Base-by-base conservation (phyloP, 2,888 invertebrate species). In the Platycheirus albimanus region DNA sequence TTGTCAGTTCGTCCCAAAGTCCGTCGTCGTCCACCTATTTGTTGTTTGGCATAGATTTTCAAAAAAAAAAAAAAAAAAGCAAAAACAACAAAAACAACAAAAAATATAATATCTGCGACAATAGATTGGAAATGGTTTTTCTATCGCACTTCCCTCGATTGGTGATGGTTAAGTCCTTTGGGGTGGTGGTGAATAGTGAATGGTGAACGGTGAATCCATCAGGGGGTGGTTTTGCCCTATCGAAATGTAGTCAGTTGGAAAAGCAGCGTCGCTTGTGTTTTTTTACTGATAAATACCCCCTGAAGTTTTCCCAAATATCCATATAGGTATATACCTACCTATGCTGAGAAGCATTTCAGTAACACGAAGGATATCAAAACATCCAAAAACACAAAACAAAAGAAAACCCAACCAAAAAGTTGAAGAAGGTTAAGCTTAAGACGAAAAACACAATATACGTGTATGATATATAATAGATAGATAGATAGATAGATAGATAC, bases 401-500 rank as follows among this genome's bases (percentile, higher is more conserved):
- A 67, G 38, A 36, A 43, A 83, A 67, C 61, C 58, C 41, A 83
- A 72, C 49, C 83, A 54, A 83, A 77, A 83, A 83, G 77, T 83
- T 83, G 83, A 83, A 83, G 83, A 83, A 77, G 83, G 83, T 83
- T 83, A 72, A 83, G 67, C 66, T 83, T 83, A 83, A 69, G 77
- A 77, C 69, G 72, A 83, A 77, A 71, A 72, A 83, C 72, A 77
- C 45, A 56, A 71, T 54, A 67, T 47, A 67, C 10, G 56, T 64
- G 24, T 49, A 56, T 41, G 61, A 45, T 45, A 43, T 45, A 61
- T 61, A 38, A 19, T 51, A 49, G 10, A 30, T 56, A n/a, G n/a
- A n/a, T n/a, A n/a, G n/a, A n/a, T n/a, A n/a, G n/a, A n/a, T n/a
- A n/a, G n/a, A n/a, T n/a, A n/a, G n/a, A n/a, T n/a, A n/a, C n/a